Percentiles rank a stretch among this genome's conserved stretches.
These are phyloP conservation scores for Oncorhynchus masou DNA, from an alignment of 2,113 vertebrate genomes.

Conservation along the genomic window DNA sequence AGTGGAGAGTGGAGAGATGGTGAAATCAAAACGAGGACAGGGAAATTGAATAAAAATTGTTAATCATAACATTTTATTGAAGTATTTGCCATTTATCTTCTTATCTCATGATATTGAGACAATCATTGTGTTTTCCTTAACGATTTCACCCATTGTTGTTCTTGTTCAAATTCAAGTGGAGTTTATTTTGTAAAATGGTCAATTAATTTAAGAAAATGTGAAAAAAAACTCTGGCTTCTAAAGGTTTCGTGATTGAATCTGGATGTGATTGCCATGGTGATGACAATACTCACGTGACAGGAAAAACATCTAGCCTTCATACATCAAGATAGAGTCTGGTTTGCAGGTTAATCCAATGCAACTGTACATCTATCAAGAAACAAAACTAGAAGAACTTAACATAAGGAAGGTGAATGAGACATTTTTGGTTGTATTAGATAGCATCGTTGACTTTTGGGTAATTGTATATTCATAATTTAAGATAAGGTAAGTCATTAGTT, in stretches of 20 bases:
- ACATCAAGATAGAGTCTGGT: background rate
- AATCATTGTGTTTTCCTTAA: background rate
- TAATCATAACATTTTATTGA: background rate
- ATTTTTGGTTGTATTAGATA: constrained; percentile 8
- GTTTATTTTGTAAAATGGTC: background rate
- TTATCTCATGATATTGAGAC: background rate
- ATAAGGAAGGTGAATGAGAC: constrained; percentile 10
- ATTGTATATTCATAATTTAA: constrained; percentile 3
- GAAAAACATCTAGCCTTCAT: background rate
- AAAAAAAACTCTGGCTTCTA: background rate
- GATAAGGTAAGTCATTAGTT: constrained; percentile 21
- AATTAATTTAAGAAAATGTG: background rate
- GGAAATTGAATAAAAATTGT: background rate
- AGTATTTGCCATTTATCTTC: background rate
- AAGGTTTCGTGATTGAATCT: background rate
- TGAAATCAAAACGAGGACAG: background rate
- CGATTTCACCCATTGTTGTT: background rate
- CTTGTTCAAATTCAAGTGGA: background rate
- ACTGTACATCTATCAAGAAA: background rate
- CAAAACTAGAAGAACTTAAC: background rate
- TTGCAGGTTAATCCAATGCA: background rate
- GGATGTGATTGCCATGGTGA: background rate
- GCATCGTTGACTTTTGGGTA: constrained; percentile 28
- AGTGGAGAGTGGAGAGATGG: background rate
- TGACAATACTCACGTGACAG: background rate